A percentile compares a stretch with the other conserved stretches of the same genome.
These are phyloP conservation scores for Tiliqua scincoides DNA, from an alignment of 2,113 vertebrate genomes.

Conservation along the genomic window DNA sequence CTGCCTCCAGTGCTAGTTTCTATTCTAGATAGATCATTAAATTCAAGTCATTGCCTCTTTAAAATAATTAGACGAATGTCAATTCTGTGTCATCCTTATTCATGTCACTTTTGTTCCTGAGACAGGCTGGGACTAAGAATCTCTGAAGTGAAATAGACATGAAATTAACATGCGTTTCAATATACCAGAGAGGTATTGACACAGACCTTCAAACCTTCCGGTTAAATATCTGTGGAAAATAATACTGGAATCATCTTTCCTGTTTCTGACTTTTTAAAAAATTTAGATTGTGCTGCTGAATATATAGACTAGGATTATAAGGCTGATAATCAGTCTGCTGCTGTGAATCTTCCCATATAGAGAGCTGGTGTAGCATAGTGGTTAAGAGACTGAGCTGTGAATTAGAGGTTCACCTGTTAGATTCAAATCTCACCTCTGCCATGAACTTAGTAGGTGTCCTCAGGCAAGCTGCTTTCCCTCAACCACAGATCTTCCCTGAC, in stretches of 20 bases:
- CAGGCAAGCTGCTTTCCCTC: too few relatives aligned
- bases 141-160: conserved; percentile 9
- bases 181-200: neutral
- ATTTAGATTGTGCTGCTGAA: neutral
- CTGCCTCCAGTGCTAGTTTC: neutral
- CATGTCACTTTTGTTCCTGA: neutral
- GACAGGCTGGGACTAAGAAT: neutral
- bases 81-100: conserved; percentile 6
- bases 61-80: conserved; percentile 15
- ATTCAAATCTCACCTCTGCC: too few relatives aligned
- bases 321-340: neutral
- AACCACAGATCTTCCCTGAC: too few relatives aligned
- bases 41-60: neutral
- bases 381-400: too few relatives aligned
- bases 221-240: neutral
- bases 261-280: neutral
- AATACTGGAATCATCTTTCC: neutral
- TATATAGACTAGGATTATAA: neutral
- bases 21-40: neutral
- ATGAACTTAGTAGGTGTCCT: too few relatives aligned
- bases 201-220: neutral
- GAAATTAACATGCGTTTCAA: conserved; percentile 5
- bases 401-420: too few relatives aligned
- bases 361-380: neutral
- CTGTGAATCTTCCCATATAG: neutral